Percentiles rank a stretch among this genome's conserved stretches.
These are phyloP conservation scores for Dolomedes plantarius DNA, from an alignment of 2,888 invertebrate genomes.

Conservation along the genomic window DNA sequence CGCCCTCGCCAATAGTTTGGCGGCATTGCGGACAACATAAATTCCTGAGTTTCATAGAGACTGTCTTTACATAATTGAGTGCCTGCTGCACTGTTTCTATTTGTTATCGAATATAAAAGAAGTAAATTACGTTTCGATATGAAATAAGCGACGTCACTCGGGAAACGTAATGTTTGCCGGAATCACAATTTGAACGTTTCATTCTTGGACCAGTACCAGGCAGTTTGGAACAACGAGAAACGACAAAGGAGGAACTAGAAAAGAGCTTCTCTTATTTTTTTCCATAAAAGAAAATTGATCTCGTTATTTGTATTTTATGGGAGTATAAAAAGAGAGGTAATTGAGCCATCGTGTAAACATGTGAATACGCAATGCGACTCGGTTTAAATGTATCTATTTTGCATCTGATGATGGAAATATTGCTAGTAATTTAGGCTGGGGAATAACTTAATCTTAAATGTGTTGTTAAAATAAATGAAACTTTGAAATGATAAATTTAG, in stretches of 20 bases:
- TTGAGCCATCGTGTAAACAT: neutral
- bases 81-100: slow-evolving; percentile 4
- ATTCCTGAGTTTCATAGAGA: slow-evolving; percentile 38
- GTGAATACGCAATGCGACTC: too few relatives aligned
- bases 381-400: too few relatives aligned
- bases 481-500: too few relatives aligned
- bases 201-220: neutral
- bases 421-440: too few relatives aligned
- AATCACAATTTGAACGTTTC: neutral
- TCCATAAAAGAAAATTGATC: neutral
- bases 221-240: neutral
- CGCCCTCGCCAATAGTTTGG: slow-evolving; percentile 44
- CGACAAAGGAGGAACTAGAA: neutral
- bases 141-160: neutral
- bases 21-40: slow-evolving; percentile 51
- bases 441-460: too few relatives aligned
- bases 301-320: neutral
- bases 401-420: too few relatives aligned
- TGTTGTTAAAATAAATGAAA: too few relatives aligned
- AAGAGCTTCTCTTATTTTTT: neutral
- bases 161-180: neutral
- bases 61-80: slow-evolving; percentile 56
- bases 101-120: slow-evolving; percentile 12
- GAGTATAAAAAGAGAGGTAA: neutral
- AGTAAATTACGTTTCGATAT: slow-evolving; percentile 1